Base-by-base conservation (phyloP, 2,797 vertebrate genomes). In the Pseudomugil gertrudae region DNA sequence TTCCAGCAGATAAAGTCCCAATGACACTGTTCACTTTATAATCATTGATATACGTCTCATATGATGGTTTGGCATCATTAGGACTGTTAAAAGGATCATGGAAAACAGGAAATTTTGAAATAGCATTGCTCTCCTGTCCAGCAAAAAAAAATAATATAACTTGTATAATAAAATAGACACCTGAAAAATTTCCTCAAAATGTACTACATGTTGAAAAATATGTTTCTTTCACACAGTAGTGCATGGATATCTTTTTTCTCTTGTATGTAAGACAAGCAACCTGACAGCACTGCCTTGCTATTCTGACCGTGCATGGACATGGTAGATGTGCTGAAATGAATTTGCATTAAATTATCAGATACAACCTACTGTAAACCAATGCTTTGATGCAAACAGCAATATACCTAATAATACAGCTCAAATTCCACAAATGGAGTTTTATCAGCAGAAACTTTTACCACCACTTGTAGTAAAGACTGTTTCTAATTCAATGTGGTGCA, bases 331-430 rank as follows among this genome's bases (percentile, higher is more conserved):
- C n/a, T n/a, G 50, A 83, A 80, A 83, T 81, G 32, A 45, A 87
- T 83, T 85, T 81, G 83, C 86, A 90, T 88, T 75, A 79, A 83
- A 81, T 70, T 53, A 27, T 36, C 59, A 13, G 32, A 58, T 59
- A 47, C 63, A 69, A 51, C 51, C 60, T 23, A 30, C 4, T 40
- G 72, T 33, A 68, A 89, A 86, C 86, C 78, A 72, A 84, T 69
- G 72, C 48, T 5, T 63, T 70, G 43, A 29, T 13, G 43, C 51
- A 29, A 69, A 36, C 14, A 1, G 52, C 53, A 26, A 36, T 11
- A 14, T 47, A 57, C 57, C 70, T 50, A 57, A 24, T 68, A 64
- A 0, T 0, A 51, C 27, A 36, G 33, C 63, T 17, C 11, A 29
- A 62, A 29, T 69, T 64, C 65, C 23, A 55, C 59, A 5, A 29